These are phyloP conservation scores for Zenarchopterus dispar DNA, from an alignment of 2,797 vertebrate genomes.

Conservation along the genomic window DNA sequence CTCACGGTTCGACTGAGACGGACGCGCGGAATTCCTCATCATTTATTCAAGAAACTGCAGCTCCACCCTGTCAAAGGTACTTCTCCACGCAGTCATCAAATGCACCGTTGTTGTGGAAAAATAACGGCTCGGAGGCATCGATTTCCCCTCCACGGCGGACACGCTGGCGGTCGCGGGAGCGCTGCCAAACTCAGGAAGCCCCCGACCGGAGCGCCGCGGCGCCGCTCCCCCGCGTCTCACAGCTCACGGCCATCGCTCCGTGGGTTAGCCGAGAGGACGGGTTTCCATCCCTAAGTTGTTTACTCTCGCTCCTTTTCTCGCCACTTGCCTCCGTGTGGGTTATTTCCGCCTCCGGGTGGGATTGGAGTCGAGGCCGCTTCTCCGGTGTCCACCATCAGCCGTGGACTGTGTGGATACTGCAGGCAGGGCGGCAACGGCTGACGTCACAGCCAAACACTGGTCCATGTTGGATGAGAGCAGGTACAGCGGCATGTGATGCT, in stretches of 20 bases:
- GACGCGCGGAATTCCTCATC: constrained; percentile 65
- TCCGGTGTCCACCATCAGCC: constrained; percentile 55
- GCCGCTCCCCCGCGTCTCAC: constrained; percentile 50
- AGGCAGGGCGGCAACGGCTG: constrained; percentile 80
- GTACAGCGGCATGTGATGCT: constrained; percentile 67
- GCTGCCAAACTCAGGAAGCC: constrained; percentile 50
- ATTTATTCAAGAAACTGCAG: constrained; percentile 76
- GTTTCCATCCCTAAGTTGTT: constrained; percentile 41
- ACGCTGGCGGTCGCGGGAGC: constrained; percentile 16
- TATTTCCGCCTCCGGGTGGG: constrained; percentile 35
- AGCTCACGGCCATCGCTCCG: constrained; percentile 43
- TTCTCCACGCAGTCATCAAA: constrained; percentile 18
- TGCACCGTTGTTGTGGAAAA: constrained; percentile 6
- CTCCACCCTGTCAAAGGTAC: constrained; percentile 71
- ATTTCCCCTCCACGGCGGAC: constrained; percentile 38
- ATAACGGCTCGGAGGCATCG: background rate
- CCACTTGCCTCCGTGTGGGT: constrained; percentile 11
- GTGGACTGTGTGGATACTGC: constrained; percentile 53
- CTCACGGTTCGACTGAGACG: constrained; percentile 22
- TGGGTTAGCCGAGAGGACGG: constrained; percentile 16
- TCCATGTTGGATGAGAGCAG: constrained; percentile 76
- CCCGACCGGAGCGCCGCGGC: constrained; percentile 59
- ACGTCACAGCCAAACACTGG: constrained; percentile 78
- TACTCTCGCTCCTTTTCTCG: background rate
- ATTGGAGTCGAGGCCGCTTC: constrained; percentile 66